Percentiles rank a stretch among this genome's conserved stretches.
These are phyloP conservation scores for Tapera naevia DNA, from an alignment of 2,797 vertebrate species.

Conservation along the genomic window DNA sequence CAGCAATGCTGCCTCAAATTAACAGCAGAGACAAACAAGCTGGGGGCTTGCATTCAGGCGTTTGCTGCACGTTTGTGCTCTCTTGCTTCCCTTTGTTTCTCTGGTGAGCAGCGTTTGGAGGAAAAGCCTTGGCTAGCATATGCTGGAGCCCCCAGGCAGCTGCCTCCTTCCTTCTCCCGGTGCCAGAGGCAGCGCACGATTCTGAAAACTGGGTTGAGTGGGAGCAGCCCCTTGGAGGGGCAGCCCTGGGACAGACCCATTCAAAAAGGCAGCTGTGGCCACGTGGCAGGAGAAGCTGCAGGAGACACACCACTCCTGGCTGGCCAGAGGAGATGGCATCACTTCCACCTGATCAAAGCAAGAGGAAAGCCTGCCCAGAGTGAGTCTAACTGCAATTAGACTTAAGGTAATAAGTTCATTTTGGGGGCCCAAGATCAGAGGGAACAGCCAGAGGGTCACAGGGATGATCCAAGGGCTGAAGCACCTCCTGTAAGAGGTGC, in stretches of 20 bases:
- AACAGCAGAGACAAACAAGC: neutral
- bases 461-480: too few relatives aligned
- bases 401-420: rapidly evolving
- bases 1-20: neutral
- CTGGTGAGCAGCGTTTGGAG: neutral
- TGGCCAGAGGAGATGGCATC: neutral
- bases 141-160: neutral
- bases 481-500: too few relatives aligned
- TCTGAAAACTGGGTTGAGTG: neutral
- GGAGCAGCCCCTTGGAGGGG: neutral
- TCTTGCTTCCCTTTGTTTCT: constrained; percentile 22
- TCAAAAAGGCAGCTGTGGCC: neutral
- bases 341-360: neutral
- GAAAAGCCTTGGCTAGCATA: neutral
- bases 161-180: neutral
- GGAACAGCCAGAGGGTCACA: too few relatives aligned
- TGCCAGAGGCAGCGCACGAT: rapidly evolving
- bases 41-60: neutral
- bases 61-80: neutral
- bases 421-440: neutral
- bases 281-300: neutral
- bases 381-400: neutral
- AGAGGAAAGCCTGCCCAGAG: too few relatives aligned
- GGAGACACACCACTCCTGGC: rapidly evolving
- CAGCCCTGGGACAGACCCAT: neutral